Evolutionary conservation across 2,113 vertebrate species (phyloP), one percentile per base, ranked within the genome.

Genomic region (Aptenodytes patagonicus): DNA sequence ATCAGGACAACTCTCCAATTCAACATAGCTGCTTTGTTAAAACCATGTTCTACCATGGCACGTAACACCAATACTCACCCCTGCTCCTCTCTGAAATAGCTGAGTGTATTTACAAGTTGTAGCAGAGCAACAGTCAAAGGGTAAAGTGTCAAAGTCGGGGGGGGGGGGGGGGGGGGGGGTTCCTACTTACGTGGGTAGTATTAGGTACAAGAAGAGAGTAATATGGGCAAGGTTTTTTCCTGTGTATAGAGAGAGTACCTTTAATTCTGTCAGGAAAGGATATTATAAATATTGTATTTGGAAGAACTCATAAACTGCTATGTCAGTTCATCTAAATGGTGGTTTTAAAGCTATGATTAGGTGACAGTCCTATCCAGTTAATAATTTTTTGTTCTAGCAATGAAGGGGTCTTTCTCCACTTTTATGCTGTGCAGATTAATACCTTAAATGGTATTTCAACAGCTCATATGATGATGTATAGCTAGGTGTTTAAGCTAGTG

Each of bases 151-250:
- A 26, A 44, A 42, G 38, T 40, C 38, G 38, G 38, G 38, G 38
- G 38, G 10, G 38, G 38, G 38, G 38, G 38, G 38, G n/a, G n/a
- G n/a, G n/a, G n/a, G n/a, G n/a, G n/a, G n/a, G 38, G 10, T 40
- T 66, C 29, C 40, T 15, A 7, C 9, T 83, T 60, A 9, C 0
- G 0, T 49, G 5, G 16, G 7, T 32, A 9, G 40, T 16, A 65
- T 40, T 70, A 90, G 18, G 15, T 83, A 47, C 8, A 54, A 40
- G 29, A 55, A 49, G 25, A 72, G 32, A 68, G 3, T 60, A 61
- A 57, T 60, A 25, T 2, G 4, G 17, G 29, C 31, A 87, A 87
- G 6, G 12, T 6, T 83, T 83, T 83, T 70, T 6, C 29, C 28
- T 29, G 7, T 28, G 5, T 36, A 22, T 38, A 68, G 28, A 16